Conservation (phyloP, 1,140 invertebrate species). For the Drosophila elegans region DNA sequence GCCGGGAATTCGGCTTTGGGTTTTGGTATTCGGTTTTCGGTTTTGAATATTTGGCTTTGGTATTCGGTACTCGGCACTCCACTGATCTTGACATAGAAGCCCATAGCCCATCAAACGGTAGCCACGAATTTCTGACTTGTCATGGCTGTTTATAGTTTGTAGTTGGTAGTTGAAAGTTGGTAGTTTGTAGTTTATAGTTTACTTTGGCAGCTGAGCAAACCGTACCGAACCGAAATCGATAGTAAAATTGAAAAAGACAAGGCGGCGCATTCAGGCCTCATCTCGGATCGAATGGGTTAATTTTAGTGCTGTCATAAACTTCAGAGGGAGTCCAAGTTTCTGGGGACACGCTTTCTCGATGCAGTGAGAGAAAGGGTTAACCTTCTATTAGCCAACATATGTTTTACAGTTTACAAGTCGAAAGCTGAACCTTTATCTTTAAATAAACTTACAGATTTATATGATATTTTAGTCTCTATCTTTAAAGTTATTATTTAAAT, state of each 20-base stretch:
- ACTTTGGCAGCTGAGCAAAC: constrained; percentile 45
- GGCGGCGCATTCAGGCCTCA: constrained; percentile 26
- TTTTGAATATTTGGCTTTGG: background rate
- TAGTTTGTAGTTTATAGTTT: constrained; percentile 13
- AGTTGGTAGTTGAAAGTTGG: constrained; percentile 12
- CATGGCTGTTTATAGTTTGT: constrained; percentile 20
- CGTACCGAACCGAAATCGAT: constrained; percentile 11
- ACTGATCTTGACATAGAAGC: constrained; percentile 75
- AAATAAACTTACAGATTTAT: too few relatives aligned
- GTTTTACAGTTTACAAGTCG: background rate
- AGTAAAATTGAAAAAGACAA: constrained; percentile 27
- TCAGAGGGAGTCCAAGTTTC: constrained; percentile 7
- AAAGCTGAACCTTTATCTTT: too few relatives aligned
- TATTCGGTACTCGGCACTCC: constrained; percentile 13
- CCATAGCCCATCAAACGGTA: constrained; percentile 28
- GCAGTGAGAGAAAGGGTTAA: constrained; percentile 11
- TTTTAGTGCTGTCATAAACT: constrained; percentile 41
- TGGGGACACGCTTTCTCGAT: constrained; percentile 35
- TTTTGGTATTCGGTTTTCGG: background rate
- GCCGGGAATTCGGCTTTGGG: constrained; percentile 6
- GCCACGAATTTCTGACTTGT: constrained; percentile 24
- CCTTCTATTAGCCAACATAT: background rate
- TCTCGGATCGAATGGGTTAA: constrained; percentile 23
- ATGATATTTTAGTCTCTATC: too few relatives aligned
- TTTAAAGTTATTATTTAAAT: too few relatives aligned